Evolutionary conservation across 2,113 vertebrate genomes (phyloP).

Genomic region (Petromus typicus): DNA sequence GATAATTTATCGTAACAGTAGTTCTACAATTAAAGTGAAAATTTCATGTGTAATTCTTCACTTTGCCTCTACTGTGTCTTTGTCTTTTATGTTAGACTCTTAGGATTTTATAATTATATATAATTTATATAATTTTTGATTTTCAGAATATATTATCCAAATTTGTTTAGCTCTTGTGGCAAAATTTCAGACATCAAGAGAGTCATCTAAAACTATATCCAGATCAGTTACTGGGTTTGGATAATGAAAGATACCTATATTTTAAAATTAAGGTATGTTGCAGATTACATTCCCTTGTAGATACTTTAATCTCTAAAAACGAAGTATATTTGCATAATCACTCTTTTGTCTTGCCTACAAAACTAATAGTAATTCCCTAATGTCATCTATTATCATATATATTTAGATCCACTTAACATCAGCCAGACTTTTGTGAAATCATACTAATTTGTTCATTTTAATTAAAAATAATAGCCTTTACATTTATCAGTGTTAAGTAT

Average conservation of each 20-base stretch:
- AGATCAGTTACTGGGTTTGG: neutral
- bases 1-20: neutral
- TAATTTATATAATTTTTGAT: neutral
- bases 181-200: neutral
- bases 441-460: constrained; percentile 24
- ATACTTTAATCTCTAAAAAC: constrained; percentile 27
- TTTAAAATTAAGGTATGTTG: constrained; percentile 31
- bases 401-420: neutral
- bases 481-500: constrained; percentile 6
- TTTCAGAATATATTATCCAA: neutral
- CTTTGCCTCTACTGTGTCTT: neutral
- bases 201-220: neutral
- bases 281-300: neutral
- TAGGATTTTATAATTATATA: constrained; percentile 27
- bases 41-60: neutral
- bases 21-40: constrained; percentile 27
- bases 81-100: neutral
- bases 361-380: neutral
- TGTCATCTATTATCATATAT: neutral
- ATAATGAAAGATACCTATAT: neutral
- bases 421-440: neutral
- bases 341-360: neutral
- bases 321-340: neutral
- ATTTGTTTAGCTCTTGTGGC: neutral
- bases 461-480: constrained; percentile 4